phyloP scores from a whole-genome alignment of 35 echinoderm and acorn worm species.

The Amphiura filiformis region DNA sequence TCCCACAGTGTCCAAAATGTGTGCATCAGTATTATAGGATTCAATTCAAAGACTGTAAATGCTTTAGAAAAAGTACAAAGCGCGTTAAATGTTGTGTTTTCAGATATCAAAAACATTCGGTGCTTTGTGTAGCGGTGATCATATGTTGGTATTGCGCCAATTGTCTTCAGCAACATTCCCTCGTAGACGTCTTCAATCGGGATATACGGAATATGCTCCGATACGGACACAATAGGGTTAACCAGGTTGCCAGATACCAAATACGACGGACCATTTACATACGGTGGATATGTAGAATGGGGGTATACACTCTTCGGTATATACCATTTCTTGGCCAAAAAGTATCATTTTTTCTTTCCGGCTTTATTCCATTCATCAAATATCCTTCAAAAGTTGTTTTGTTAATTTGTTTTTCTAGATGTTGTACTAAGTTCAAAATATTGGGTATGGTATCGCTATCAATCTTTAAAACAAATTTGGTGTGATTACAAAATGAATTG shows the following conservation, averaged over 20 bases:
- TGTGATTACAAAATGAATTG: slow-evolving; percentile 14
- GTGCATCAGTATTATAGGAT: neutral
- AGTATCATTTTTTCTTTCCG: neutral
- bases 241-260: slow-evolving; percentile 75
- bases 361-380: neutral
- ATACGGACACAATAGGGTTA: neutral
- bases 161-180: slow-evolving; percentile 32
- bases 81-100: neutral
- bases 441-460: slow-evolving; percentile 69
- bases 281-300: slow-evolving; percentile 58
- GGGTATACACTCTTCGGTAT: slow-evolving; percentile 48
- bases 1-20: neutral
- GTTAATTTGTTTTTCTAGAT: neutral
- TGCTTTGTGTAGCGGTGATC: neutral
- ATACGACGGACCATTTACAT: slow-evolving; percentile 58
- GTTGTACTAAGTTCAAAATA: slow-evolving; percentile 20
- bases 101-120: neutral
- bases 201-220: neutral
- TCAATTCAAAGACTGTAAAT: neutral
- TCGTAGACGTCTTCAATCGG: slow-evolving; percentile 43
- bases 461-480: slow-evolving; percentile 36
- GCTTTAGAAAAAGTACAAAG: neutral
- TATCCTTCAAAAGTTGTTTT: neutral
- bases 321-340: slow-evolving; percentile 32
- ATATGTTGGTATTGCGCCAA: slow-evolving; percentile 13